phyloP scores from a whole-genome alignment of 2,113 vertebrate genomes.

The Struthidea cinerea region DNA sequence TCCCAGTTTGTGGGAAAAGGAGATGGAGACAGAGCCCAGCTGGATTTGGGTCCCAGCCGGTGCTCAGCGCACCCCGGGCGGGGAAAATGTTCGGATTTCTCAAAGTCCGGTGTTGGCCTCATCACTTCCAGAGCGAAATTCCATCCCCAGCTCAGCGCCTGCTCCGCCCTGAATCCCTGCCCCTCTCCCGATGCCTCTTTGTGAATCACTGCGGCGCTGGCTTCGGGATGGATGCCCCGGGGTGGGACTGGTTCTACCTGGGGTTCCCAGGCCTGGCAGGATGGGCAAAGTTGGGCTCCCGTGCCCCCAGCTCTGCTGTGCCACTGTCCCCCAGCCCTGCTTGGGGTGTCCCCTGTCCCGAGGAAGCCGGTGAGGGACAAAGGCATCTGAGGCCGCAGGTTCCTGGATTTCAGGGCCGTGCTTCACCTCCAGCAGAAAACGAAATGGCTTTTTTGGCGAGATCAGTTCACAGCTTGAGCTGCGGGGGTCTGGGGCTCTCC shows the following conservation, averaged over 20 bases:
- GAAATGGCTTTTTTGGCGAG: background rate
- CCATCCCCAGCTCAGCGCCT: background rate
- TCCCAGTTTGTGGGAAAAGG: background rate
- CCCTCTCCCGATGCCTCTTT: background rate
- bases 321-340: background rate
- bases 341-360: background rate
- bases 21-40: background rate
- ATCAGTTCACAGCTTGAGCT: background rate
- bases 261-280: background rate
- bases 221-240: background rate
- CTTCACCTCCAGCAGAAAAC: background rate
- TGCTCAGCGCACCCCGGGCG: background rate
- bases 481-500: background rate
- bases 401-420: background rate
- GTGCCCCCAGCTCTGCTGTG: background rate
- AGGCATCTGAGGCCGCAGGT: background rate
- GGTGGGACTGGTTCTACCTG: background rate
- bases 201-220: background rate
- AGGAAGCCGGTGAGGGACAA: background rate
- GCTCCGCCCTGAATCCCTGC: background rate
- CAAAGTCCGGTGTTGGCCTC: fast-evolving
- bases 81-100: background rate
- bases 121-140: background rate
- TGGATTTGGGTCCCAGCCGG: fast-evolving
- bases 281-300: background rate